Conservation (phyloP, 2,888 invertebrate species). For the Anodontia alba region DNA sequence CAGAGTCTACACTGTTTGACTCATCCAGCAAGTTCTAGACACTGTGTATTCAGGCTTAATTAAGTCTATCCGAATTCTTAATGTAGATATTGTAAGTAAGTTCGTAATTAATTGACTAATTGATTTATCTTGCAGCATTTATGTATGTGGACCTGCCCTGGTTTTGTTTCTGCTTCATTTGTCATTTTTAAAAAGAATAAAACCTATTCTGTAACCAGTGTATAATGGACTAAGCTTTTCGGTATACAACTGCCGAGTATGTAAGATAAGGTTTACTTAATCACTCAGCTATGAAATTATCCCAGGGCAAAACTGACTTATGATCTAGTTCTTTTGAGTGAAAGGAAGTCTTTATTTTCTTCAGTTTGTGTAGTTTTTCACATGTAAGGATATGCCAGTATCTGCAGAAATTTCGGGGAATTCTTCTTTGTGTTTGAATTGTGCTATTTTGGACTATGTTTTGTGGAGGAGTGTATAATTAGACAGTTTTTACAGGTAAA, state of each 20-base stretch:
- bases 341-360: not conserved
- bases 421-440: not conserved
- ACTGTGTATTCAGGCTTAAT: too few species aligned
- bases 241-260: not conserved
- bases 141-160: too few species aligned
- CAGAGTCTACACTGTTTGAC: too few species aligned
- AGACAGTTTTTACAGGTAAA: not conserved
- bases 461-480: not conserved
- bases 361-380: not conserved
- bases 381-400: not conserved
- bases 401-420: not conserved
- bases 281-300: constrained; percentile 2
- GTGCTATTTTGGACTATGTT: not conserved
- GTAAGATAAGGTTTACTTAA: constrained; percentile 5
- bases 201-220: not conserved
- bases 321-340: not conserved
- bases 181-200: not conserved
- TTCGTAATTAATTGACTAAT: too few species aligned
- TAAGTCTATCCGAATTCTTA: too few species aligned
- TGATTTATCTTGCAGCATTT: too few species aligned
- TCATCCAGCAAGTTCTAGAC: too few species aligned
- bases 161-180: not conserved
- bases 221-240: not conserved
- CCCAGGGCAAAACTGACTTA: constrained; percentile 12
- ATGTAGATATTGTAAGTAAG: too few species aligned